Evolutionary conservation across 2,113 vertebrate genomes (phyloP).

Genomic region (Hemicordylus capensis): DNA sequence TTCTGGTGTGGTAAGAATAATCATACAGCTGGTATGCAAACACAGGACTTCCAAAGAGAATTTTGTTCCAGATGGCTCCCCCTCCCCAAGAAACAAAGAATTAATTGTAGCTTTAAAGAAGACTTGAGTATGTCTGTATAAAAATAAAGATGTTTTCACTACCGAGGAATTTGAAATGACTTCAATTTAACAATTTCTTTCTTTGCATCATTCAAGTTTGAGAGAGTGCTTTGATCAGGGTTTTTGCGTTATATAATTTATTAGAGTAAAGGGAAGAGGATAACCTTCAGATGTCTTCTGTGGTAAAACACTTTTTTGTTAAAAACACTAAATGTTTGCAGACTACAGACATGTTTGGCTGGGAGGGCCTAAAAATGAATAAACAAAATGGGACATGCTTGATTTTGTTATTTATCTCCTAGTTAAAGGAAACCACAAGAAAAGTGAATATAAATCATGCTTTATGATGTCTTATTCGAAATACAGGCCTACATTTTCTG

Average conservation of each 20-base stretch:
- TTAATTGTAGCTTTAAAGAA: slow-evolving; percentile 80
- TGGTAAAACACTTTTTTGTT: slow-evolving; percentile 78
- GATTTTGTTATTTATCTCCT: slow-evolving; percentile 80
- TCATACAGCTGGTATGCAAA: slow-evolving; percentile 82
- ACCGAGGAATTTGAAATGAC: slow-evolving; percentile 77
- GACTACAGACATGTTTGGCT: slow-evolving; percentile 74
- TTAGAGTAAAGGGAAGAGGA: slow-evolving; percentile 79
- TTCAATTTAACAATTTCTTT: slow-evolving; percentile 80
- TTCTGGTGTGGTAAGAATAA: slow-evolving; percentile 85
- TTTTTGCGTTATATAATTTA: slow-evolving; percentile 77
- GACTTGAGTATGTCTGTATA: slow-evolving; percentile 72
- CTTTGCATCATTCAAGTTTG: slow-evolving; percentile 74
- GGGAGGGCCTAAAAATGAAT: slow-evolving; percentile 70
- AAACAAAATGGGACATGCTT: slow-evolving; percentile 81
- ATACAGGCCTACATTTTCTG: slow-evolving; percentile 57
- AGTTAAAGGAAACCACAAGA: slow-evolving; percentile 73
- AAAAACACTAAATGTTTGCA: slow-evolving; percentile 86
- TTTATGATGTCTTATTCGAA: slow-evolving; percentile 72
- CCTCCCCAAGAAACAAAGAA: slow-evolving; percentile 67
- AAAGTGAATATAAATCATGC: slow-evolving; percentile 77
- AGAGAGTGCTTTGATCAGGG: slow-evolving; percentile 80
- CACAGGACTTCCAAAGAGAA: slow-evolving; percentile 81
- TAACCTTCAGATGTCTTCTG: slow-evolving; percentile 89
- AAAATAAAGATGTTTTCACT: slow-evolving; percentile 73
- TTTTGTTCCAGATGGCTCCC: slow-evolving; percentile 81